phyloP scores from a whole-genome alignment of 2,797 vertebrate genomes.

The Ctenosaura bakeri region DNA sequence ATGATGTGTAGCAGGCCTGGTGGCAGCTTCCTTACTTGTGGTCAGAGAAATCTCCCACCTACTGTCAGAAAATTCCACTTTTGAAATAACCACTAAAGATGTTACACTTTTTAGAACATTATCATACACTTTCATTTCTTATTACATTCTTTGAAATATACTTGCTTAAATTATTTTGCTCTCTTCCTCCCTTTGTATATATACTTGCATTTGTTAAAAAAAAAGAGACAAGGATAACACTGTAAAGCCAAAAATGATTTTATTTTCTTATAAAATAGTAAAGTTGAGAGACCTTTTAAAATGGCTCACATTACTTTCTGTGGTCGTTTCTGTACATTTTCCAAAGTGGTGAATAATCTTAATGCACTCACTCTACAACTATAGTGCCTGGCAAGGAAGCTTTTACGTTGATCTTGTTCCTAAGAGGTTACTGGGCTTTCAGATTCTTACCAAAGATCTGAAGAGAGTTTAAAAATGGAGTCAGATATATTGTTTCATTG shows the following conservation, averaged over 20 bases:
- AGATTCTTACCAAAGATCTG: constrained; percentile 66
- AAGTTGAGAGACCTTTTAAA: constrained; percentile 50
- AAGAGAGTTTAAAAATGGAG: constrained; percentile 58
- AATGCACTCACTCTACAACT: constrained; percentile 59
- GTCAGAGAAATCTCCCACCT: neutral
- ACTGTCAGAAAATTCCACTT: constrained; percentile 12
- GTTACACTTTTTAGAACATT: neutral
- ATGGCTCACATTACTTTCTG: constrained; percentile 45
- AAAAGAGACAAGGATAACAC: neutral
- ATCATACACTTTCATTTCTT: neutral
- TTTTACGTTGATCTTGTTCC: constrained; percentile 70
- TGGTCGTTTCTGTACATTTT: constrained; percentile 54
- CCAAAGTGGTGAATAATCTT: constrained; percentile 63
- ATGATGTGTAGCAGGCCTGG: neutral
- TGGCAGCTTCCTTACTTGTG: neutral
- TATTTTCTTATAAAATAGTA: constrained; percentile 60
- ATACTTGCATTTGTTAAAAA: constrained; percentile 23
- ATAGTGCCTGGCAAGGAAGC: constrained; percentile 55
- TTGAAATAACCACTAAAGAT: constrained; percentile 33
- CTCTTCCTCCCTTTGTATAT: constrained; percentile 18
- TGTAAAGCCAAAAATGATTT: constrained; percentile 38
- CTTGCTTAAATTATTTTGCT: constrained; percentile 27
- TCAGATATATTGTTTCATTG: constrained; percentile 69
- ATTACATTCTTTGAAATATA: constrained; percentile 25
- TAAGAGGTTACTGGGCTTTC: constrained; percentile 70